Evolutionary conservation across 2,113 vertebrate genomes (phyloP), one percentile per base, ranked within the genome.

Genomic region (Paramormyrops kingsleyae): DNA sequence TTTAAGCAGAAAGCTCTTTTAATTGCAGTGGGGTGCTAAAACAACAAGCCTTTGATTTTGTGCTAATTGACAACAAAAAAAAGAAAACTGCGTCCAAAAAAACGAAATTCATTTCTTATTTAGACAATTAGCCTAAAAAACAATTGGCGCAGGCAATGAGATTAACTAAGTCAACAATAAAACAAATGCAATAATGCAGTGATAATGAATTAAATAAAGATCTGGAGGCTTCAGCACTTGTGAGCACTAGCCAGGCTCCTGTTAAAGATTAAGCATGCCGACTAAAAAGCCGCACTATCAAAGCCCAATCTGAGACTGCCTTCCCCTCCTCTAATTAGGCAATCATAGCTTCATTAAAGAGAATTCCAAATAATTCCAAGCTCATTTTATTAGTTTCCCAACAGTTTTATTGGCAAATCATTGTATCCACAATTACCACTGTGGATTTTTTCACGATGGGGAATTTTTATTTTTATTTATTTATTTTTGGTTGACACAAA

Each of bases 31-130:
- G 89, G 90, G 90, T 91, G 88, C 59, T 88, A 90, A 93, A 92
- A 94, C 92, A 77, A 92, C 89, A 91, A 91, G 90, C 74, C 92
- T 89, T 91, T 93, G 92, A 94, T 94, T 90, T 93, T 89, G 92
- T 90, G 89, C 85, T 94, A 95, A 95, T 95, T 93, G 93, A 92
- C 87, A 94, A 95, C 93, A 95, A 94, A 94, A 89, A 92, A 53
- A 92, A 91, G 70, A 50, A 74, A 89, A 84, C 91, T 83, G 7
- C 12, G 53, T 91, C 31, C 49, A 66, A 46, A 49, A 46, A 90
- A 88, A 77, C 92, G 92, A 89, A 56, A 94, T 92, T 91, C 87
- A 88, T 77, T 84, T 89, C 89, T 93, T 94, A 93, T 95, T 94
- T 92, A 90, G 93, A 92, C 94, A 87, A 93, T 93, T 94, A 92